These are phyloP conservation scores for Drosophila pachea DNA, from an alignment of 1,140 invertebrate genomes.

Conservation along the genomic window DNA sequence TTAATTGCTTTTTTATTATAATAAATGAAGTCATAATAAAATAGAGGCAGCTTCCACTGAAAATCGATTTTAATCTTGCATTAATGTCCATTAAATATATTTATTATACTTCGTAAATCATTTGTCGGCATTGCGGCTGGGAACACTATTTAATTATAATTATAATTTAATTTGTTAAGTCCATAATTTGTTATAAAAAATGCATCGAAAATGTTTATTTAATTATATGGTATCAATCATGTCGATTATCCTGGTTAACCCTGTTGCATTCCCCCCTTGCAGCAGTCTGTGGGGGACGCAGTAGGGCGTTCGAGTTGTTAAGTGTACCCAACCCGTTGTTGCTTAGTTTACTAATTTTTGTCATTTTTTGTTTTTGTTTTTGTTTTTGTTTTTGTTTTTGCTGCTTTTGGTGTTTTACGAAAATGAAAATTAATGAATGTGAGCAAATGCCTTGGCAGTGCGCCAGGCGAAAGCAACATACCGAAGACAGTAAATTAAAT, in stretches of 20 bases:
- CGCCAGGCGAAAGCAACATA: conserved; percentile 67
- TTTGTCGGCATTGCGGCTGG: not conserved
- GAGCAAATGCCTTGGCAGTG: conserved; percentile 72
- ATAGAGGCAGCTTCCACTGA: not conserved
- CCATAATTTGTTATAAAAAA: no score
- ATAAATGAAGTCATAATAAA: no score
- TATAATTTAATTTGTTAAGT: not conserved
- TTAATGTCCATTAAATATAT: not conserved
- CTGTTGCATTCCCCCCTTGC: no score
- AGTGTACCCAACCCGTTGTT: conserved; percentile 10
- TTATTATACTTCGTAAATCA: not conserved
- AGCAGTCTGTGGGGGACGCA: not conserved
- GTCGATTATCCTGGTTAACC: no score
- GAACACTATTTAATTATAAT: not conserved
- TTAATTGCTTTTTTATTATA: no score
- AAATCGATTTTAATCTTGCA: not conserved
- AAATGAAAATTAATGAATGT: conserved; percentile 77
- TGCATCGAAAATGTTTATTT: no score
- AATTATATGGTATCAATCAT: no score
- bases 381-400: conserved; percentile 14
- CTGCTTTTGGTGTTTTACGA: conserved; percentile 27
- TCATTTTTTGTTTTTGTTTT: conserved; percentile 5
- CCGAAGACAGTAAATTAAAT: conserved; percentile 76
- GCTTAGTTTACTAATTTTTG: conserved; percentile 14
- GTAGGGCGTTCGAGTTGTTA: conserved; percentile 37